These are phyloP conservation scores for Ricordea florida DNA, from an alignment of 92 coral and sea anemone genomes.

Conservation along the genomic window DNA sequence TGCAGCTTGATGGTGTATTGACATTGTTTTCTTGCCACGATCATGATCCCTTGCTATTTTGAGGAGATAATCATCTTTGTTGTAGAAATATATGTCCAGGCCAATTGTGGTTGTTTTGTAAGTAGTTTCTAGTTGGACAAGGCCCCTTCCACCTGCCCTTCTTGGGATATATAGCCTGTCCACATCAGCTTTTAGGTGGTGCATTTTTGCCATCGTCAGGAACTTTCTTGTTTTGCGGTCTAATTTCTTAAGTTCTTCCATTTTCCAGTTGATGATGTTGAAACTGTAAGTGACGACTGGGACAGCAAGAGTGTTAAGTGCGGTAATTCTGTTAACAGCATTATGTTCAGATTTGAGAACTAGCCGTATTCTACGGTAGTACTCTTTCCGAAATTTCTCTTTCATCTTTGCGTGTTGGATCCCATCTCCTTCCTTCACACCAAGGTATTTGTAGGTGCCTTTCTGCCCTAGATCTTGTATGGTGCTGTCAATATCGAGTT, in stretches of 20 bases:
- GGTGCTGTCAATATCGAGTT: neutral
- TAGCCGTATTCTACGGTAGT: conserved; percentile 1
- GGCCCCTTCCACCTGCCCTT: conserved; percentile 19
- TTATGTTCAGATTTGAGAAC: conserved; percentile 13
- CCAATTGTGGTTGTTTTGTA: conserved; percentile 5
- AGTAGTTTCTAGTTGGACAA: neutral
- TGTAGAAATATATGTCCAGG: no score
- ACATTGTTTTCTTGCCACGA: no score
- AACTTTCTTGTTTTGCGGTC: conserved; percentile 22
- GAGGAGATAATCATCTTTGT: no score
- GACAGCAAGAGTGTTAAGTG: conserved; percentile 23
- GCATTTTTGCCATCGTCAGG: conserved; percentile 21
- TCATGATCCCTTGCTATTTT: no score
- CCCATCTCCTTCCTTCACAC: conserved; percentile 11
- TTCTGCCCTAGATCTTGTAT: conserved; percentile 3
- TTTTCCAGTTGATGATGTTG: conserved; percentile 44
- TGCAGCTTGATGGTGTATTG: no score
- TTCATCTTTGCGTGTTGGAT: conserved; percentile 38
- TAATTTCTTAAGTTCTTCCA: conserved; percentile 26
- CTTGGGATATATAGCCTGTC: conserved; percentile 22
- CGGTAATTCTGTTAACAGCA: conserved; percentile 13
- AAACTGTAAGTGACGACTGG: conserved; percentile 25
- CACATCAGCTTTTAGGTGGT: conserved; percentile 17
- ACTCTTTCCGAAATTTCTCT: conserved; percentile 12
- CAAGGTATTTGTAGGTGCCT: conserved; percentile 25